phyloP scores from a whole-genome alignment of 1,140 invertebrate species.

The Penaeus vannamei region DNA sequence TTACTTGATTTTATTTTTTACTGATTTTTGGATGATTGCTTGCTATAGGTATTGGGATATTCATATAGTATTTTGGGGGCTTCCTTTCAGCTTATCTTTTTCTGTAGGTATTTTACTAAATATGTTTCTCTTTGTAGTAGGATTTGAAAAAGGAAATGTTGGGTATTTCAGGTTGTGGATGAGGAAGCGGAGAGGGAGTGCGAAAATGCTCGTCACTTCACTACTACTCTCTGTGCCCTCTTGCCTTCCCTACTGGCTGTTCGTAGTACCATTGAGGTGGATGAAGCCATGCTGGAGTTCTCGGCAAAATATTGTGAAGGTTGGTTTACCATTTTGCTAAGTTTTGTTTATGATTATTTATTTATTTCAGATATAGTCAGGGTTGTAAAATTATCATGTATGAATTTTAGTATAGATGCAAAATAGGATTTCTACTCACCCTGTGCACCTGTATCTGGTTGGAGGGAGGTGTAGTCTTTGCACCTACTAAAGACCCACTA shows the following conservation, averaged over 20 bases:
- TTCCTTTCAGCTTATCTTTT: background rate
- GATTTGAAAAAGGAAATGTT: background rate
- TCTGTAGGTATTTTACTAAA: background rate
- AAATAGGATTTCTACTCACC: background rate
- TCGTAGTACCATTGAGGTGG: conserved; percentile 85
- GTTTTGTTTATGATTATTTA: conserved; percentile 73
- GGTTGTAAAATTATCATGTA: background rate
- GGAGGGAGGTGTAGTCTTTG: background rate
- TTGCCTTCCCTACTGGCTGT: conserved; percentile 82
- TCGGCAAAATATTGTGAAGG: conserved; percentile 92
- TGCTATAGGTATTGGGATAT: too few species aligned
- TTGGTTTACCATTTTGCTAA: conserved; percentile 70
- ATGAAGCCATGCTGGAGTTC: conserved; percentile 91
- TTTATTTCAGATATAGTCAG: conserved; percentile 72
- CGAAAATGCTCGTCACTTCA: conserved; percentile 77
- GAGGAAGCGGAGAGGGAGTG: conserved; percentile 59
- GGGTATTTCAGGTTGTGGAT: conserved; percentile 44
- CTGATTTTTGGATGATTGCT: too few species aligned
- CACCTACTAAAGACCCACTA: too few species aligned
- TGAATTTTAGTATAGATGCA: background rate
- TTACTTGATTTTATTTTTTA: too few species aligned
- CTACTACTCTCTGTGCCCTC: conserved; percentile 80
- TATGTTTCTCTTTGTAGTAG: too few species aligned
- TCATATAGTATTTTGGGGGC: too few species aligned
- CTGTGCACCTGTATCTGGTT: background rate